These are phyloP conservation scores for Monodelphis domestica DNA, from an alignment of 2,797 vertebrate genomes.

Conservation along the genomic window DNA sequence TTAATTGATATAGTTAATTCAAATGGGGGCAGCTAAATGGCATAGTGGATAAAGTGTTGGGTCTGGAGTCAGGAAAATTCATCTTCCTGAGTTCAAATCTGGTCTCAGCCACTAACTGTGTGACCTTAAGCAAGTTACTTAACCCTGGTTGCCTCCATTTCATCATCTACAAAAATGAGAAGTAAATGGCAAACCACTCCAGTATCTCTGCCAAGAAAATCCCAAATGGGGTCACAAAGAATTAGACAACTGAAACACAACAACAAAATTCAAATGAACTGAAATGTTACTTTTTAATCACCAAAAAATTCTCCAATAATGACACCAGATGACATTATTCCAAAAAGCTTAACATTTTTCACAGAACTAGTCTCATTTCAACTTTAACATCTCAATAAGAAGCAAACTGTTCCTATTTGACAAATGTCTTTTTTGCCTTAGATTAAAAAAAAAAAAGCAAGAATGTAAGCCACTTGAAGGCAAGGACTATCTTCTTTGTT, in stretches of 20 bases:
- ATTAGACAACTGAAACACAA: not conserved
- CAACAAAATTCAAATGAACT: not conserved
- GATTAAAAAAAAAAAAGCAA: not conserved
- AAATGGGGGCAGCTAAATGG: not conserved
- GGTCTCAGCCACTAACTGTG: not conserved
- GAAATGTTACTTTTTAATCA: not conserved
- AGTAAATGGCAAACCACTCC: not conserved
- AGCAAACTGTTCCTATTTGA: conserved; percentile 8
- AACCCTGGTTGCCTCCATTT: not conserved
- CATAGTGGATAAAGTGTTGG: not conserved
- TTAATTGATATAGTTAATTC: not conserved
- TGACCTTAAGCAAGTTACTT: not conserved
- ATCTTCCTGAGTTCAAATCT: not conserved
- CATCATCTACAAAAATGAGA: not conserved
- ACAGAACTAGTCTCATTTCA: conserved; percentile 4
- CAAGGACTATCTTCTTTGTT: not conserved
- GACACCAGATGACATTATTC: not conserved
- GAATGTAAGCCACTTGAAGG: not conserved
- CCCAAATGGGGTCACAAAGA: not conserved
- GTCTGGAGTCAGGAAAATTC: too few species aligned
- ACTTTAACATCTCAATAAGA: conserved; percentile 18
- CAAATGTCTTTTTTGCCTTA: not conserved
- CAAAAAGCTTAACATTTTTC: conserved; percentile 12
- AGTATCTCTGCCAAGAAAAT: not conserved
- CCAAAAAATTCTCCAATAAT: not conserved